Conservation (phyloP, 2,113 vertebrate genomes). For the Protomyctophum bolini region DNA sequence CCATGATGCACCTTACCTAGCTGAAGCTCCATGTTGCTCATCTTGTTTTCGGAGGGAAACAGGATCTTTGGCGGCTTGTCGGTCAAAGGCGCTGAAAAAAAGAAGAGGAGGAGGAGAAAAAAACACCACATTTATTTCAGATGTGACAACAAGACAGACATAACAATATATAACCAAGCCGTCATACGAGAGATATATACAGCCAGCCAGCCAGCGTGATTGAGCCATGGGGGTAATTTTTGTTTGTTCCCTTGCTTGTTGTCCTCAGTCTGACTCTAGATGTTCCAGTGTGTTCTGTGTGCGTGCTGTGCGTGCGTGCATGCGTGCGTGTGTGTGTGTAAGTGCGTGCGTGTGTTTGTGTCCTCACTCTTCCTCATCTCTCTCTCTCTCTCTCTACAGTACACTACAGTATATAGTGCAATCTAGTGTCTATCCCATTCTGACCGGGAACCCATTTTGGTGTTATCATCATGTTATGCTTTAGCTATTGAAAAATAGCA, state of each 20-base stretch:
- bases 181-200: background rate
- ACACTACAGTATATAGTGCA: too few species aligned
- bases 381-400: too few species aligned
- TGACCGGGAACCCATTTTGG: too few species aligned
- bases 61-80: conserved; percentile 95
- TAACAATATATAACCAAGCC: background rate
- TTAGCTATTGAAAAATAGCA: too few species aligned
- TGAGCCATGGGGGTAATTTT: conserved; percentile 5
- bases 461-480: too few species aligned
- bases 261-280: background rate
- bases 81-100: conserved; percentile 89
- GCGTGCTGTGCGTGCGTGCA: too few species aligned
- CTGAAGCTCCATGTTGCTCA: conserved; percentile 90
- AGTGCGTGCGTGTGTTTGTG: background rate
- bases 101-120: conserved; percentile 42
- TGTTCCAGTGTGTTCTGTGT: background rate
- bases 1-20: conserved; percentile 84
- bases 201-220: background rate
- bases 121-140: background rate
- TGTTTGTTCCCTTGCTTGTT: background rate
- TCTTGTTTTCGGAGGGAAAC: conserved; percentile 90
- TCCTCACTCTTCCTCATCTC: too few species aligned
- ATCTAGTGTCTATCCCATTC: conserved; percentile 25
- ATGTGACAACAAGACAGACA: background rate
- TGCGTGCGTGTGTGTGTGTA: too few species aligned